Percentiles rank a stretch among this genome's conserved stretches.
These are phyloP conservation scores for Tachycineta bicolor DNA, from an alignment of 2,113 vertebrate species.

Conservation along the genomic window DNA sequence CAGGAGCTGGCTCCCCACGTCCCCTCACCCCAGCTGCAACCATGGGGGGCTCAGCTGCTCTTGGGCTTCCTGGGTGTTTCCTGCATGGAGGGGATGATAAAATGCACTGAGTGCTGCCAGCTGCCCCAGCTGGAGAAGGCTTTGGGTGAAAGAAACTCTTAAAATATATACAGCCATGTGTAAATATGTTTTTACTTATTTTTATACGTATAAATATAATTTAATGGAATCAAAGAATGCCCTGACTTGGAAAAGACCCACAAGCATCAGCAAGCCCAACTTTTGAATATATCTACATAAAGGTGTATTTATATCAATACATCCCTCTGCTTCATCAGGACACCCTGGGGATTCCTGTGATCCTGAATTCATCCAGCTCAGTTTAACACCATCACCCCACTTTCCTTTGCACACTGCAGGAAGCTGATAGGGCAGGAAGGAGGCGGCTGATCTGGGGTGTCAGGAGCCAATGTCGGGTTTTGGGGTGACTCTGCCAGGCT, in stretches of 20 bases:
- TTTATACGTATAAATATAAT: neutral
- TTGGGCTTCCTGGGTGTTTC: accelerated
- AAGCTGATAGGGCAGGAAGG: neutral
- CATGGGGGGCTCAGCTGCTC: neutral
- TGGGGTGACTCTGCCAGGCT: neutral
- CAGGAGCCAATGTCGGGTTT: accelerated
- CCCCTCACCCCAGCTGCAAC: neutral
- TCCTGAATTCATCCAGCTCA: neutral
- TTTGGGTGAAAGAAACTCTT: neutral
- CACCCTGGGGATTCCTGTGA: neutral
- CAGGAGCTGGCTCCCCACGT: neutral
- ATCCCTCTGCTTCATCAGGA: neutral
- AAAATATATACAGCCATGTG: neutral
- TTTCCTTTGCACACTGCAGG: neutral
- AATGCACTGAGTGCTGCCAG: accelerated
- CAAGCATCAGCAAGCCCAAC: neutral
- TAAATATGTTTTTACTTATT: neutral
- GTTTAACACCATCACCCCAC: neutral
- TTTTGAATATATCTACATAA: neutral
- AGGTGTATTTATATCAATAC: accelerated
- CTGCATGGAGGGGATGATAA: accelerated
- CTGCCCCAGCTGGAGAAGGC: neutral
- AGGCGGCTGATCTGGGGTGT: accelerated
- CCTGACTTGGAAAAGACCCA: neutral
- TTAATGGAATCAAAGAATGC: accelerated